A percentile compares a stretch with the other conserved stretches of the same genome.
phyloP scores from a whole-genome alignment of 2,113 vertebrate genomes.

The Dasyurus viverrinus region DNA sequence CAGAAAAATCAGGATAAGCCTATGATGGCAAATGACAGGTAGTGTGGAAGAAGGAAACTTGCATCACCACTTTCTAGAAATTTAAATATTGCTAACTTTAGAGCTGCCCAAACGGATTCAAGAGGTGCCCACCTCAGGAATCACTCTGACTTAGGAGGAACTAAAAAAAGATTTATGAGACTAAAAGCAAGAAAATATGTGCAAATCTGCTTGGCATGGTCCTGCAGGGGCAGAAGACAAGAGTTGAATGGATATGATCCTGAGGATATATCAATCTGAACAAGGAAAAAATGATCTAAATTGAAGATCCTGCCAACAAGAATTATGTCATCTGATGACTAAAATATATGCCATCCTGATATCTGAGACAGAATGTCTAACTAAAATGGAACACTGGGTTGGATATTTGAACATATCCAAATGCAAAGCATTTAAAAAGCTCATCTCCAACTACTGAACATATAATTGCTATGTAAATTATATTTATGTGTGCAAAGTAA shows the following conservation, averaged over 20 bases:
- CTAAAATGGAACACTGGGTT: slow-evolving; percentile 18
- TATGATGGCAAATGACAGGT: not conserved
- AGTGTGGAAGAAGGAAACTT: not conserved
- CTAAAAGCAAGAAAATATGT: not conserved
- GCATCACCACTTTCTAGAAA: not conserved
- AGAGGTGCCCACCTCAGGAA: not conserved
- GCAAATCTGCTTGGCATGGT: slow-evolving; percentile 7
- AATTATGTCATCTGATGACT: not conserved
- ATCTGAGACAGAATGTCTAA: not conserved
- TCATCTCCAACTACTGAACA: not conserved
- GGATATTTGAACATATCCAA: not conserved
- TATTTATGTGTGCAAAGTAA: not conserved
- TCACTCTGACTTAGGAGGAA: not conserved
- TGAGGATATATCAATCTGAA: not conserved
- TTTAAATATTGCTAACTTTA: not conserved
- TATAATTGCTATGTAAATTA: not conserved
- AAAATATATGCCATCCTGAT: not conserved
- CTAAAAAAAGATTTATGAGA: not conserved
- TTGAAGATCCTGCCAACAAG: not conserved
- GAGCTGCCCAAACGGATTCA: not conserved
- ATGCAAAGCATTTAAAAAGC: not conserved
- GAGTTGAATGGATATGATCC: not conserved
- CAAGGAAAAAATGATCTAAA: not conserved
- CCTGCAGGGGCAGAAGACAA: not conserved
- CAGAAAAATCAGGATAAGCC: slow-evolving; percentile 1